A percentile compares a stretch with the other conserved stretches of the same genome.
phyloP scores from a whole-genome alignment of 2,888 invertebrate species.

The Tenthredo scrophulariae region DNA sequence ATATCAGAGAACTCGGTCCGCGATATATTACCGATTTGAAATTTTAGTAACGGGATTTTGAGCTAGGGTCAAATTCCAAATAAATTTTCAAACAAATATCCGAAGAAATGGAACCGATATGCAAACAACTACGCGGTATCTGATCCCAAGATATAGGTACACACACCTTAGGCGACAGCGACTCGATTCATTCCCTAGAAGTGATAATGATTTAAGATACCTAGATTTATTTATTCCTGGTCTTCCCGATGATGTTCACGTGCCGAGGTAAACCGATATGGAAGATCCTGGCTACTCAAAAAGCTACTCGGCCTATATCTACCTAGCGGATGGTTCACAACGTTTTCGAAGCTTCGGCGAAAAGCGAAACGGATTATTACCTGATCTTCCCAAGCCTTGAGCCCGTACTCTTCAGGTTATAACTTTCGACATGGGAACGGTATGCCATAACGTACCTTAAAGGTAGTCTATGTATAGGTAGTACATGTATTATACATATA shows the following conservation, averaged over 20 bases:
- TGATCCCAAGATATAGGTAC: not conserved
- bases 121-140: not conserved
- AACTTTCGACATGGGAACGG: constrained; percentile 1
- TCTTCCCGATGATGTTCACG: not conserved
- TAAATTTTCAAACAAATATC: not conserved
- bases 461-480: not conserved
- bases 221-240: not conserved
- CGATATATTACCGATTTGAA: not conserved
- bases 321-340: not conserved
- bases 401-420: not conserved
- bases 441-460: not conserved
- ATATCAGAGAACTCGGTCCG: not conserved
- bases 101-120: not conserved
- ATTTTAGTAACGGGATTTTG: not conserved
- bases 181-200: not conserved
- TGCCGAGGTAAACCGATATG: constrained; percentile 26
- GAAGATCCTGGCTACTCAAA: not conserved
- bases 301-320: not conserved
- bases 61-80: not conserved
- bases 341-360: not conserved
- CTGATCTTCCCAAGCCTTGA: not conserved
- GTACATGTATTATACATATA: not conserved
- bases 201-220: constrained; percentile 14
- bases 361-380: constrained; percentile 11
- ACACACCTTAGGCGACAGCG: not conserved